Evolutionary conservation across 1,140 invertebrate genomes (phyloP).

Genomic region (Potamilus streckersoni): DNA sequence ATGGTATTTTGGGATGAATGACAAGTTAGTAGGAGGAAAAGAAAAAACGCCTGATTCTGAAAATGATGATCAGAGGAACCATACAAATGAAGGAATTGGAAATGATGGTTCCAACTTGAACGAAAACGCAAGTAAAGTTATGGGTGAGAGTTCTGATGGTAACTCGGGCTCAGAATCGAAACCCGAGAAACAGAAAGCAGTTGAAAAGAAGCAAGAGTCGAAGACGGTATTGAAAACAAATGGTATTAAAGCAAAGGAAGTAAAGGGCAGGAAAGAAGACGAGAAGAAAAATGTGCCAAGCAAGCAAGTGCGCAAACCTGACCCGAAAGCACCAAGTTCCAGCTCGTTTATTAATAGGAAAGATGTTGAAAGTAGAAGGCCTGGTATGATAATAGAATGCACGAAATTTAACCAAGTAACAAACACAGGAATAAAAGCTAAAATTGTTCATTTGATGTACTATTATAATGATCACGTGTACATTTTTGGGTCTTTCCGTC

Average conservation of each 20-base stretch:
- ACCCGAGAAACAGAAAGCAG: slow-evolving; percentile 2
- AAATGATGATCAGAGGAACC: slow-evolving; percentile 9
- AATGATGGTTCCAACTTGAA: slow-evolving; percentile 14
- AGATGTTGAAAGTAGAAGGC: slow-evolving; percentile 15
- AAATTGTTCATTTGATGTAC: too few species aligned
- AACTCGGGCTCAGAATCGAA: slow-evolving; percentile 7
- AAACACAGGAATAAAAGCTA: too few species aligned
- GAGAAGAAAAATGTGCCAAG: slow-evolving; percentile 11
- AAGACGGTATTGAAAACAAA: slow-evolving; percentile 4
- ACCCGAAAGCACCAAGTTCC: not conserved
- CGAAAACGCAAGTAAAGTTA: slow-evolving; percentile 34
- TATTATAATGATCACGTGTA: too few species aligned
- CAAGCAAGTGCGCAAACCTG: slow-evolving; percentile 7
- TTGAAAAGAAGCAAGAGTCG: slow-evolving; percentile 15
- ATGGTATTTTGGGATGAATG: slow-evolving; percentile 25
- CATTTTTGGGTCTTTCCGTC: too few species aligned
- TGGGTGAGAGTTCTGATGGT: slow-evolving; percentile 22
- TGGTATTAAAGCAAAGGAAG: slow-evolving; percentile 9
- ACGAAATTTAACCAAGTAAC: too few species aligned
- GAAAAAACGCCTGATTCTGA: slow-evolving; percentile 13
- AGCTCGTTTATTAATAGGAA: slow-evolving; percentile 13
- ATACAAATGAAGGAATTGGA: not conserved
- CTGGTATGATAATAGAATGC: too few species aligned
- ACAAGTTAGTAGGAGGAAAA: slow-evolving; percentile 24
- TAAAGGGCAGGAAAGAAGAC: slow-evolving; percentile 8